Evolutionary conservation across 2,113 vertebrate species (phyloP).

Genomic region (Trichechus manatus): DNA sequence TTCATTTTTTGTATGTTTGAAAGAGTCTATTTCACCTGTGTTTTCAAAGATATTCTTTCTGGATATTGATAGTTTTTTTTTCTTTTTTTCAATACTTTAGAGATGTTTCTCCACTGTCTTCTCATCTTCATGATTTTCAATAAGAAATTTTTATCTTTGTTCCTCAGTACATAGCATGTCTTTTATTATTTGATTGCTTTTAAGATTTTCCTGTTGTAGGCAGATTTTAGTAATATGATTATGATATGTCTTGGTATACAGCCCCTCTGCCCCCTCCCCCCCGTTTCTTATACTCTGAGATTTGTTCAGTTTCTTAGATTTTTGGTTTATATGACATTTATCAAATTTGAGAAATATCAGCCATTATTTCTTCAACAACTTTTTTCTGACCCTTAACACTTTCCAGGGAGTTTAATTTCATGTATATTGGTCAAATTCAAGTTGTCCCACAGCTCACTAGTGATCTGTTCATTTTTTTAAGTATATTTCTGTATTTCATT

Average conservation of each 20-base stretch:
- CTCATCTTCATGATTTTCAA: not conserved
- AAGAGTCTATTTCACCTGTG: not conserved
- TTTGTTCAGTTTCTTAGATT: not conserved
- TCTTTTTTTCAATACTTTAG: too few relatives aligned
- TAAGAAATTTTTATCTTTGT: not conserved
- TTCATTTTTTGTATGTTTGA: not conserved
- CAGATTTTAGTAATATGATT: not conserved
- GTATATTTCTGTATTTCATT: not conserved
- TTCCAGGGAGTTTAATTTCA: not conserved
- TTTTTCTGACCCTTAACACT: accelerated
- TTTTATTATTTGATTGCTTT: not conserved
- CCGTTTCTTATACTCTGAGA: not conserved
- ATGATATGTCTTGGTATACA: too few relatives aligned
- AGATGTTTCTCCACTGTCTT: too few relatives aligned
- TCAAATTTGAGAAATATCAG: not conserved
- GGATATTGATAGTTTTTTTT: not conserved
- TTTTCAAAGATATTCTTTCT: not conserved
- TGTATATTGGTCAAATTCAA: not conserved
- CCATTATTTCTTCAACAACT: not conserved
- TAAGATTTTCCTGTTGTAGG: not conserved
- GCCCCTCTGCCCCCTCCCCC: not conserved
- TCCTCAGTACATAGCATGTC: accelerated
- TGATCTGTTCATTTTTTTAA: not conserved
- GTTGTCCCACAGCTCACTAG: not conserved
- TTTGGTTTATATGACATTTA: not conserved